A percentile compares a stretch with the other conserved stretches of the same genome.
phyloP scores from a whole-genome alignment of 1,140 invertebrate species.

The Drosophila kikkawai region DNA sequence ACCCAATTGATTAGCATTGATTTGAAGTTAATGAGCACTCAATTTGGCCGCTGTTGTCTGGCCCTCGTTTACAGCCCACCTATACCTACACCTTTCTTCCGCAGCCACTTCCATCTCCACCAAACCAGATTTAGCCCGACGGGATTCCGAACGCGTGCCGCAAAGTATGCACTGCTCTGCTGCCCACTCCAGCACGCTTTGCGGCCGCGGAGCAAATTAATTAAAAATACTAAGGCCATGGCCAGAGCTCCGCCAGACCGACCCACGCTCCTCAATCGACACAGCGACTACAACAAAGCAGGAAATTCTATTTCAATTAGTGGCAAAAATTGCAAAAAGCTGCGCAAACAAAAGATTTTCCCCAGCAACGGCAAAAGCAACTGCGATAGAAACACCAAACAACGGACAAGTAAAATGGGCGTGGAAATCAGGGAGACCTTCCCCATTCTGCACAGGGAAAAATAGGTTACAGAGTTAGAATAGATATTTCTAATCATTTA shows the following conservation, averaged over 20 bases:
- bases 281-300: conserved; percentile 53
- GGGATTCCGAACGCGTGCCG: conserved; percentile 50
- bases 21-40: conserved; percentile 73
- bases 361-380: conserved; percentile 29
- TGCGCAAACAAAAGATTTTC: conserved; percentile 76
- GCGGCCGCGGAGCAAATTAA: conserved; percentile 68
- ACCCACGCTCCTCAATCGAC: conserved; percentile 22
- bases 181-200: conserved; percentile 47
- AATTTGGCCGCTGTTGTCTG: conserved; percentile 50
- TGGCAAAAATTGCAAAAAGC: conserved; percentile 82
- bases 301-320: conserved; percentile 83
- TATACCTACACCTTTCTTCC: neutral
- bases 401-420: conserved; percentile 38
- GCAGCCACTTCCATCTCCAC: neutral
- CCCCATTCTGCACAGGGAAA: neutral
- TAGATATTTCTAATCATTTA: neutral
- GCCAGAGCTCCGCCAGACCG: conserved; percentile 56
- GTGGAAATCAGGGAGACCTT: conserved; percentile 15
- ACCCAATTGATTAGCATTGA: conserved; percentile 74
- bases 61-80: conserved; percentile 6
- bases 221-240: conserved; percentile 76
- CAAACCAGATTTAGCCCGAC: neutral
- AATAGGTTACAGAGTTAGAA: neutral
- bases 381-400: conserved; percentile 48
- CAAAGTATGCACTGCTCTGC: conserved; percentile 63